Percentiles rank a stretch among this genome's conserved stretches.
Conservation (phyloP, 37 sponge, comb jelly and placozoan species). For the Agelas oroides region DNA sequence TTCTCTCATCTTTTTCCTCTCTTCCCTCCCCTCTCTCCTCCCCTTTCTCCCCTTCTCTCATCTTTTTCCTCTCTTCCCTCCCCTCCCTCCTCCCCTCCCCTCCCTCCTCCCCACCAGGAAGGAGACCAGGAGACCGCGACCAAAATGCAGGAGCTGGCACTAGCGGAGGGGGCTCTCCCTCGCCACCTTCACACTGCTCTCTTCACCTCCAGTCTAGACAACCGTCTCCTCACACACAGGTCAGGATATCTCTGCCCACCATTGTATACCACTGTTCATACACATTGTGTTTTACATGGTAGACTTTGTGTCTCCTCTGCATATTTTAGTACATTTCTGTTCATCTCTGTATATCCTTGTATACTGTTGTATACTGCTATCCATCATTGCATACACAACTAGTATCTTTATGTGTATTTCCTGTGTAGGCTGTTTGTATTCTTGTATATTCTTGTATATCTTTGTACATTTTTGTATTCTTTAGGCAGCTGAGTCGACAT, state of each 20-base stretch:
- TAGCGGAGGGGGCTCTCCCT: conserved; percentile 97
- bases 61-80: background rate
- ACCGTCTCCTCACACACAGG: conserved; percentile 86
- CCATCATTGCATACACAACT: no score
- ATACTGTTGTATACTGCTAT: no score
- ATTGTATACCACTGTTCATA: background rate
- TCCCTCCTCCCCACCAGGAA: conserved; percentile 53
- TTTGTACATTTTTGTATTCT: background rate
- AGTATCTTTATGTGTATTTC: no score
- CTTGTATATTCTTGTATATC: no score
- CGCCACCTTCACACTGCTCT: conserved; percentile 95
- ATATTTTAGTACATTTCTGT: no score
- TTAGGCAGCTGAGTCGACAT: conserved; percentile 94
- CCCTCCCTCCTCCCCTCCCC: no score
- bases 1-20: no score
- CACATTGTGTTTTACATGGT: background rate
- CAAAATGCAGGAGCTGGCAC: conserved; percentile 97
- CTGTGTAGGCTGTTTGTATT: no score
- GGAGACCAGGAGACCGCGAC: conserved; percentile 85
- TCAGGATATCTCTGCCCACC: background rate
- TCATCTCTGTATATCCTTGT: no score
- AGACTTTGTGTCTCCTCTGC: no score
- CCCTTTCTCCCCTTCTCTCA: no score
- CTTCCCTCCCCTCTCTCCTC: no score
- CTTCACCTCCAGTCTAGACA: conserved; percentile 90